These are phyloP conservation scores for Numenius phaeopus DNA, from an alignment of 2,797 vertebrate species.

Conservation along the genomic window DNA sequence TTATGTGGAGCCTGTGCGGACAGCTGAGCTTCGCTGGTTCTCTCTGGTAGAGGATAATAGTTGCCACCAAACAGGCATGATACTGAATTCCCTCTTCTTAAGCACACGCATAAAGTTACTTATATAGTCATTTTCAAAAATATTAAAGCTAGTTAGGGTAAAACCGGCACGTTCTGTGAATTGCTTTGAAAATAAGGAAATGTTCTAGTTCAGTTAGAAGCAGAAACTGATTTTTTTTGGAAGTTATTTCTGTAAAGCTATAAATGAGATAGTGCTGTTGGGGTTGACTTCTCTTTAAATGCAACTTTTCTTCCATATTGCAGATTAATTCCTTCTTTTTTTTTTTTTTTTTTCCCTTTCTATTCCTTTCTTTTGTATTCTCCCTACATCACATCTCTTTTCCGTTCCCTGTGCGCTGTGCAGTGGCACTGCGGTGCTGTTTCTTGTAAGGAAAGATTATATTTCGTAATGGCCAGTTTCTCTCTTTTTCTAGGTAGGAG, in stretches of 20 bases:
- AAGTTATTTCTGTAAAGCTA: neutral
- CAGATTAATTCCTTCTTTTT: neutral
- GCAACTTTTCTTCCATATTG: neutral
- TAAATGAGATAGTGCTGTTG: neutral
- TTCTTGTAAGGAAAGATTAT: neutral
- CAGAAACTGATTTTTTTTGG: neutral
- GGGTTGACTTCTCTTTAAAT: neutral
- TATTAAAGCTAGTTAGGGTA: neutral
- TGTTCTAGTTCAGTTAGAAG: neutral
- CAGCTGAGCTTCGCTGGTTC: neutral
- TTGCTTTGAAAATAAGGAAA: neutral
- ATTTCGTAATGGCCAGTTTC: neutral
- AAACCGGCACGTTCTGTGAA: neutral
- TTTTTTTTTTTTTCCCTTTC: neutral
- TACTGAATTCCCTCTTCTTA: neutral
- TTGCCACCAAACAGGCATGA: neutral
- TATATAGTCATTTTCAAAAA: neutral
- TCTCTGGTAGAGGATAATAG: neutral
- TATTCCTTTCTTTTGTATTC: neutral
- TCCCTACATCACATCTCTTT: neutral
- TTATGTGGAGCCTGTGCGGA: neutral
- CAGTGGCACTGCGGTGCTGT: neutral
- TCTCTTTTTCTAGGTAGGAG: constrained; percentile 12
- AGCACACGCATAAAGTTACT: neutral
- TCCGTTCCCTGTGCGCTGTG: neutral